These are phyloP conservation scores for Chrysogorgia sp. DNA, from an alignment of 92 coral and sea anemone genomes.

Conservation along the genomic window DNA sequence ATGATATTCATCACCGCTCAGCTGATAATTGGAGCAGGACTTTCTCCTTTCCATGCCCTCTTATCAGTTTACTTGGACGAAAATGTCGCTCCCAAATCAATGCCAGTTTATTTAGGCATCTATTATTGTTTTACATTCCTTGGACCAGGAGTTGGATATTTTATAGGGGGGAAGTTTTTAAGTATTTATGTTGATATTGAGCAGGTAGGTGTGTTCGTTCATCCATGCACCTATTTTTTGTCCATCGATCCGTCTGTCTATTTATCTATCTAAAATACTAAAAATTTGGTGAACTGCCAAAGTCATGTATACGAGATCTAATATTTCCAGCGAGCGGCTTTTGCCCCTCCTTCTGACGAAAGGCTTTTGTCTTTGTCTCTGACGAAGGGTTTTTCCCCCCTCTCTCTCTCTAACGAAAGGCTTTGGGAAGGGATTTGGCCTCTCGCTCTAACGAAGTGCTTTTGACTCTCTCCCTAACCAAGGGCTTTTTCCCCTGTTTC, in stretches of 20 bases:
- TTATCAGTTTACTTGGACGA: slow-evolving; percentile 95
- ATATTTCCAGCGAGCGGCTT: no score
- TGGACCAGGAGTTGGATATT: slow-evolving; percentile 86
- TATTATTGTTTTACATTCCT: slow-evolving; percentile 68
- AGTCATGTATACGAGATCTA: no score
- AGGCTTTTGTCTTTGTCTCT: no score
- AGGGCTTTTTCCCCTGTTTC: no score
- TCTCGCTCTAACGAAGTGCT: no score
- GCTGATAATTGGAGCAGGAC: slow-evolving; percentile 91
- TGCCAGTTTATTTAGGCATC: slow-evolving; percentile 81
- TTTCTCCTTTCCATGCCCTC: slow-evolving; percentile 84
- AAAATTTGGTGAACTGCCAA: no score
- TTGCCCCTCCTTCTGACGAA: no score
- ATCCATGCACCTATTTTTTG: background rate
- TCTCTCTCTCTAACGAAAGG: no score
- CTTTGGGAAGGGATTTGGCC: no score
- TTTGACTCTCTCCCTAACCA: no score
- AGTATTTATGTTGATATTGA: slow-evolving; percentile 71
- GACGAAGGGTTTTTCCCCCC: no score
- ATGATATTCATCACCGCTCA: slow-evolving; percentile 72
- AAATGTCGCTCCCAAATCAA: slow-evolving; percentile 78
- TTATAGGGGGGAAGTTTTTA: slow-evolving; percentile 75
- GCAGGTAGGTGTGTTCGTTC: slow-evolving; percentile 57
- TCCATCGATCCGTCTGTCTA: background rate
- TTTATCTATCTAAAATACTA: background rate